Base-by-base conservation (phyloP, 2,797 vertebrate genomes). In the Epinephelus coioides region DNA sequence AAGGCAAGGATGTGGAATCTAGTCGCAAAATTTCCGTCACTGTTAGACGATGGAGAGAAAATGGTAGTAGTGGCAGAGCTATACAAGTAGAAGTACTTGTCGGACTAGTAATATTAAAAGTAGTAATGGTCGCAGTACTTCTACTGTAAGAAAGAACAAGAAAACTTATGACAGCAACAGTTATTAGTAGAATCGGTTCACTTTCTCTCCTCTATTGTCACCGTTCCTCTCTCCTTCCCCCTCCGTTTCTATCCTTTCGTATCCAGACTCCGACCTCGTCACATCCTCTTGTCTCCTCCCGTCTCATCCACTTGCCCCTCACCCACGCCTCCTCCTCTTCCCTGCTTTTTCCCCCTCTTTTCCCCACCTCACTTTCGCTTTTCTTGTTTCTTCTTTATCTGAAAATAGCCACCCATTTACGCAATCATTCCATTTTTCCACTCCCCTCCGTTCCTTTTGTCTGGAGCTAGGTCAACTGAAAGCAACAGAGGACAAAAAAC, bases 401-500 rank as follows among this genome's bases (percentile, higher is more conserved):
- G 78, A 86, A 92, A 90, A 88, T 84, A 88, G 76, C 72, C 69
- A 25, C 76, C 80, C 83, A 81, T 91, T 89, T 86, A 90, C 19
- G 63, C 84, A 90, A 76, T 87, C 81, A 75, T 84, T 84, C 76
- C 62, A 76, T 86, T 79, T 79, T 82, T 62, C 70, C 71, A 63
- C 38, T 69, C 61, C 60, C 50, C n/a, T 82, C 67, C 30, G 15
- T 69, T 77, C 69, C 72, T 81, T 91, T 89, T 90, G 77, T 88
- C 82, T 86, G 44, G 50, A 91, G 86, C 79, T 85, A 78, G 86
- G 89, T 90, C 88, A 90, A 88, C 74, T 83, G 84, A 90, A 89
- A 79, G 83, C 78, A 87, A 77, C 74, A 75, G 76, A 73, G 69
- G 71, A 83, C 66, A 65, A 77, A 82, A 81, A 88, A 82, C 56